phyloP scores from a whole-genome alignment of 1,140 invertebrate genomes.

The Antheraea pernyi region DNA sequence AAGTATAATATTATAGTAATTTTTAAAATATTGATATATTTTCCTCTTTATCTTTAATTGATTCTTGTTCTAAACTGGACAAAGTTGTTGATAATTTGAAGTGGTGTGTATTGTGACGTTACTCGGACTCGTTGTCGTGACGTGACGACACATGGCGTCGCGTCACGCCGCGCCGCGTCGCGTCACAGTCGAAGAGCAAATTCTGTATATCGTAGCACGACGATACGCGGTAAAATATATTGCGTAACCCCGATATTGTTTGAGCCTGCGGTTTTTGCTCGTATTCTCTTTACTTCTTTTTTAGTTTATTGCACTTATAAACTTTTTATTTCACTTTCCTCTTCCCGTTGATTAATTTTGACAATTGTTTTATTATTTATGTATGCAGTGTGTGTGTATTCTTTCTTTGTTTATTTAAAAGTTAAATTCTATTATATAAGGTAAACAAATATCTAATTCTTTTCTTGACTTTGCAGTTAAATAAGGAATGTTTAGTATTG shows the following conservation, averaged over 20 bases:
- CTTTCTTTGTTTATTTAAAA: too few species aligned
- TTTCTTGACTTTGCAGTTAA: too few species aligned
- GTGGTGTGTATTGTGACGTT: not conserved
- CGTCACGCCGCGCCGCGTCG: not conserved
- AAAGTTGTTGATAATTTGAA: too few species aligned
- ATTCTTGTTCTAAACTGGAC: too few species aligned
- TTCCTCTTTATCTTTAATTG: too few species aligned
- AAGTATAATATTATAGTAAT: too few species aligned
- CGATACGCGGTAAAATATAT: not conserved
- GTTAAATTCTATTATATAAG: too few species aligned
- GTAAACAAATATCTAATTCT: too few species aligned
- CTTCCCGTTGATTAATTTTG: not conserved
- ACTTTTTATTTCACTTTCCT: not conserved
- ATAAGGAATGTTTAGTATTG: too few species aligned
- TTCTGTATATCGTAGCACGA: not conserved
- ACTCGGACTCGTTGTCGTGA: not conserved
- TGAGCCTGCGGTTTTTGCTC: conserved; percentile 1
- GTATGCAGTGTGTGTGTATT: too few species aligned
- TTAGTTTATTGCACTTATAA: not conserved
- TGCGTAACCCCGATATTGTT: not conserved
- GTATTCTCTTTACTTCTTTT: not conserved
- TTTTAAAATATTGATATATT: too few species aligned
- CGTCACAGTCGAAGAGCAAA: not conserved
- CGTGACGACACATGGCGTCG: not conserved
- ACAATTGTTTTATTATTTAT: too few species aligned